Evolutionary conservation across 1,140 invertebrate species (phyloP).

Genomic region (Zaprionus africanus): DNA sequence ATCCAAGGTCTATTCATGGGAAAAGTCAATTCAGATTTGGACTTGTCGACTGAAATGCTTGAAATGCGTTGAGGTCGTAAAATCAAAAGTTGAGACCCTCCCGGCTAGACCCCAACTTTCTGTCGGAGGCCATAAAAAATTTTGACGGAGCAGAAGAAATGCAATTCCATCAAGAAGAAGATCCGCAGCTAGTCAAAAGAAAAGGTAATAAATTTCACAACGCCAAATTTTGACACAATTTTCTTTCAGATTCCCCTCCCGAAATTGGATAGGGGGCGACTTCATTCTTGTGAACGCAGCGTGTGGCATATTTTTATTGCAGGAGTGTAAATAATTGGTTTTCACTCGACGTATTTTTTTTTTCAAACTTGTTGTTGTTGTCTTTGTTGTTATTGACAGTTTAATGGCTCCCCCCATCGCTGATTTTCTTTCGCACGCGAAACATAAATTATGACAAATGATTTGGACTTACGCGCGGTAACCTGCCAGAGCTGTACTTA

Average conservation of each 20-base stretch:
- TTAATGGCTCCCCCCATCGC: slow-evolving; percentile 49
- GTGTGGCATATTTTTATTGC: slow-evolving; percentile 74
- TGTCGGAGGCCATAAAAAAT: slow-evolving; percentile 60
- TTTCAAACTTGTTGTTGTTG: slow-evolving; percentile 55
- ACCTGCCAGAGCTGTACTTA: slow-evolving; percentile 54
- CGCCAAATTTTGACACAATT: slow-evolving; percentile 70
- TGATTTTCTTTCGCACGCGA: slow-evolving; percentile 31
- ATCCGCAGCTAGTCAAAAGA: slow-evolving; percentile 51
- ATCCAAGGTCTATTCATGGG: slow-evolving; percentile 39
- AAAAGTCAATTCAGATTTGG: slow-evolving; percentile 37
- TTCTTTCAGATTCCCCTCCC: slow-evolving; percentile 1
- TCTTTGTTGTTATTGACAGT: slow-evolving; percentile 42
- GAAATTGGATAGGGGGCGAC: background rate
- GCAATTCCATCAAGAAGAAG: slow-evolving; percentile 42
- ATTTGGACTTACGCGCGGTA: slow-evolving; percentile 56
- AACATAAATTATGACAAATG: slow-evolving; percentile 76
- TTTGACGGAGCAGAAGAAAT: slow-evolving; percentile 33
- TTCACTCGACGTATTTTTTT: slow-evolving; percentile 70
- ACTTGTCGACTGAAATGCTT: slow-evolving; percentile 33
- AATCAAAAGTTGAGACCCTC: slow-evolving; percentile 33
- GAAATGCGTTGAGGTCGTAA: slow-evolving; percentile 37
- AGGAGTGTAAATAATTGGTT: slow-evolving; percentile 81
- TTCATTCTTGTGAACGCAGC: slow-evolving; percentile 6
- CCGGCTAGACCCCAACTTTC: background rate
- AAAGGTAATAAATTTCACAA: slow-evolving; percentile 76